Percentiles rank a stretch among this genome's conserved stretches.
These are phyloP conservation scores for Phoxinus phoxinus DNA, from an alignment of 2,113 vertebrate genomes.

Conservation along the genomic window DNA sequence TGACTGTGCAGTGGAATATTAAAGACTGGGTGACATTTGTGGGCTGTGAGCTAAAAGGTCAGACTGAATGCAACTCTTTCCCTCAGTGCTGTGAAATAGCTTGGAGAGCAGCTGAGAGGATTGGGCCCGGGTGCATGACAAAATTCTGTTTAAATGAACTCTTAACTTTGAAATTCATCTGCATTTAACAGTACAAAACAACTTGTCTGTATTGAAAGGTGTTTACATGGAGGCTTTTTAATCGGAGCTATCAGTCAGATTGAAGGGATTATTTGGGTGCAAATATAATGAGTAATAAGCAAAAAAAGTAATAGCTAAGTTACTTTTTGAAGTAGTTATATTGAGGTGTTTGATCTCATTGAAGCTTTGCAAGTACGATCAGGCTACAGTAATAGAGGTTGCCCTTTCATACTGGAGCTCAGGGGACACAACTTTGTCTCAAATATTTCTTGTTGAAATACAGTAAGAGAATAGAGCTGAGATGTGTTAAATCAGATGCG, in stretches of 20 bases:
- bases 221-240: no score
- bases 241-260: no score
- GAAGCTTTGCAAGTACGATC: neutral
- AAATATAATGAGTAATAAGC: no score
- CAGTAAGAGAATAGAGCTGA: neutral
- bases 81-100: neutral
- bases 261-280: no score
- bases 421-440: neutral
- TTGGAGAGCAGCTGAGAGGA: slow-evolving; percentile 8
- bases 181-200: no score
- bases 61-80: slow-evolving; percentile 29
- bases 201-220: no score
- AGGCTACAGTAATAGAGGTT: neutral
- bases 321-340: neutral
- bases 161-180: no score
- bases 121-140: neutral
- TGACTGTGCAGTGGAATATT: slow-evolving; percentile 29
- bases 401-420: neutral
- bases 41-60: slow-evolving; percentile 54
- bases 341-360: neutral
- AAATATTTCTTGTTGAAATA: neutral
- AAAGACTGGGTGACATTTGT: slow-evolving; percentile 51
- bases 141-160: neutral
- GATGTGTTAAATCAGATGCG: neutral
- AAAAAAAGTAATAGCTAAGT: no score